These are phyloP conservation scores for Cephonodes hylas DNA, from an alignment of 2,888 invertebrate species.

Conservation along the genomic window DNA sequence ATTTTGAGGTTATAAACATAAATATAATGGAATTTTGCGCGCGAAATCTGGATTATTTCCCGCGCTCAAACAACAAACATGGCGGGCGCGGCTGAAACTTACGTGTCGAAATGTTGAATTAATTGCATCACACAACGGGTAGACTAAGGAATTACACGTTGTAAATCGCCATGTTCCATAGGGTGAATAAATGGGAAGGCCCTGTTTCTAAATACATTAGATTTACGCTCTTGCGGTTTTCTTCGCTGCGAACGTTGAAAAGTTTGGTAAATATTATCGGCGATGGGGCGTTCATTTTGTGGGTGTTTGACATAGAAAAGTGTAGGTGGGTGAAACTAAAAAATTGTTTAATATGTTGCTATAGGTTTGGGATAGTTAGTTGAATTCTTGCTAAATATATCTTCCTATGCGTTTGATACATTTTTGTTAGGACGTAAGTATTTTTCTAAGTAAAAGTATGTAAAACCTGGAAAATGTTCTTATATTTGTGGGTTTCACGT, in stretches of 20 bases:
- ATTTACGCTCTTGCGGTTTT: slow-evolving; percentile 7
- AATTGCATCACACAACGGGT: slow-evolving; percentile 36
- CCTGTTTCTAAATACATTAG: slow-evolving; percentile 8
- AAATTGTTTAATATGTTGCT: background rate
- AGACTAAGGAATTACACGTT: slow-evolving; percentile 12
- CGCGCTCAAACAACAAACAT: slow-evolving; percentile 66
- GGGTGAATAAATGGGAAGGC: slow-evolving; percentile 13
- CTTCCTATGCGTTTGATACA: background rate
- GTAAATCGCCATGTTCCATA: slow-evolving; percentile 9
- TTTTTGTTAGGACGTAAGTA: too few relatives aligned
- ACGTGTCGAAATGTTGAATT: slow-evolving; percentile 57
- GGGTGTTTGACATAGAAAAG: background rate
- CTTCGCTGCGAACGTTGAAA: background rate
- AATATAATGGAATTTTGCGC: slow-evolving; percentile 54
- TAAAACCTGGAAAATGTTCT: too few relatives aligned
- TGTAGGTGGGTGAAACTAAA: background rate
- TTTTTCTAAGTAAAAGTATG: too few relatives aligned
- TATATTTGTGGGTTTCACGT: too few relatives aligned
- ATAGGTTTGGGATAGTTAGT: background rate
- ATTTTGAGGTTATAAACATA: slow-evolving; percentile 60
- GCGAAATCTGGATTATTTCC: slow-evolving; percentile 76
- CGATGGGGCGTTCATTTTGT: background rate
- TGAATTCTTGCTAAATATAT: background rate
- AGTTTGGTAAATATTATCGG: background rate
- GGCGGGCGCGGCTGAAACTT: slow-evolving; percentile 44